Conservation (phyloP, 1,140 invertebrate genomes). For the Episyrphus balteatus region DNA sequence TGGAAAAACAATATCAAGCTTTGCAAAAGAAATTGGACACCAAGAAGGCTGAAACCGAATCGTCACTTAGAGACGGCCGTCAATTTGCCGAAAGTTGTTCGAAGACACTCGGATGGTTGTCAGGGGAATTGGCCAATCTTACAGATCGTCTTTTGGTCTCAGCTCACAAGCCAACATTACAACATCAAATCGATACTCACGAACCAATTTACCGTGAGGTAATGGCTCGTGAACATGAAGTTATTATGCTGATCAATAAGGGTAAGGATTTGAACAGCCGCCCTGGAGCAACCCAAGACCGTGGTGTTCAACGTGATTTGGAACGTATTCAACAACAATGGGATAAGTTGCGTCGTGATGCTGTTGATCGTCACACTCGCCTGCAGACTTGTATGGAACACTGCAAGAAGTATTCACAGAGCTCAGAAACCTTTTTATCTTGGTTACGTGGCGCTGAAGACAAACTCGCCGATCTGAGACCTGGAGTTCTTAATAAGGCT, state of each 20-base stretch:
- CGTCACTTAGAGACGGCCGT: slow-evolving; percentile 66
- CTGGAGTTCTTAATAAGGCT: slow-evolving; percentile 69
- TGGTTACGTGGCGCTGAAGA: slow-evolving; percentile 83
- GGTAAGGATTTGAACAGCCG: slow-evolving; percentile 63
- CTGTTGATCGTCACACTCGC: slow-evolving; percentile 69
- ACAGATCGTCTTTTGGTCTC: slow-evolving; percentile 72
- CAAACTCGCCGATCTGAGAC: slow-evolving; percentile 65
- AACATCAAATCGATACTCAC: slow-evolving; percentile 77
- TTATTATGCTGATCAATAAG: slow-evolving; percentile 88
- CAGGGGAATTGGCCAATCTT: slow-evolving; percentile 61
- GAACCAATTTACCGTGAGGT: slow-evolving; percentile 83
- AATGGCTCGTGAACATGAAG: slow-evolving; percentile 81
- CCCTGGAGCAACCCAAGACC: slow-evolving; percentile 43
- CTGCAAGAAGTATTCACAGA: slow-evolving; percentile 78
- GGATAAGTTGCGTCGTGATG: slow-evolving; percentile 80
- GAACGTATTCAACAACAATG: slow-evolving; percentile 80
- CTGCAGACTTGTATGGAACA: slow-evolving; percentile 85
- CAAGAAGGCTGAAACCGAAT: slow-evolving; percentile 81
- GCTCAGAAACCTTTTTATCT: slow-evolving; percentile 73
- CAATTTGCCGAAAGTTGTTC: slow-evolving; percentile 79
- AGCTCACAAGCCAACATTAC: slow-evolving; percentile 69
- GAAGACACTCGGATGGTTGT: slow-evolving; percentile 78
- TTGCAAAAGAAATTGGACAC: slow-evolving; percentile 82
- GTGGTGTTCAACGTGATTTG: slow-evolving; percentile 55
- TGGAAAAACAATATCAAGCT: slow-evolving; percentile 73